A percentile compares a stretch with the other conserved stretches of the same genome.
Conservation (phyloP, 1,140 invertebrate genomes). For the Globodera rostochiensis region DNA sequence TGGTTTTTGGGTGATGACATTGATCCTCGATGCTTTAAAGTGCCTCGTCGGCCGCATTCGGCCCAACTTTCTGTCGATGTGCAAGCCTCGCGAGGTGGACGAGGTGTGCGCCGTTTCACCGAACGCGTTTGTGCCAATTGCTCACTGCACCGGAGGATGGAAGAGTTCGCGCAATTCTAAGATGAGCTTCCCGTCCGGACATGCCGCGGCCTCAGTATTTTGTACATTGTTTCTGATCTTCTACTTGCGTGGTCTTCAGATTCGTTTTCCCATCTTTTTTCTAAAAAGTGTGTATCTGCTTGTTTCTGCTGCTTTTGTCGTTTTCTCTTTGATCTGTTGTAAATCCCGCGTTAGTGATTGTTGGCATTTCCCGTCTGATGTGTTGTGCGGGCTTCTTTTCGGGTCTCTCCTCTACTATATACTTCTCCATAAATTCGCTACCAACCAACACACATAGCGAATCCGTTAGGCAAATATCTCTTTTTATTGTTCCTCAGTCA, state of each 20-base stretch:
- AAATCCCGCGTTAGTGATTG: slow-evolving; percentile 32
- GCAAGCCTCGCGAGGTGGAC: slow-evolving; percentile 12
- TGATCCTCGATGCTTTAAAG: slow-evolving; percentile 31
- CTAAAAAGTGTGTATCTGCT: slow-evolving; percentile 26
- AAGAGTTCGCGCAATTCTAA: slow-evolving; percentile 37
- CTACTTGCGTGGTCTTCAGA: slow-evolving; percentile 30
- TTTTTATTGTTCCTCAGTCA: not conserved
- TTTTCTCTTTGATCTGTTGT: slow-evolving; percentile 35
- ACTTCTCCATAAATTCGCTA: slow-evolving; percentile 23
- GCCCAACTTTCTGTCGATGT: slow-evolving; percentile 44
- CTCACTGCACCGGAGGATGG: slow-evolving; percentile 31
- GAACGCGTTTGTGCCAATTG: slow-evolving; percentile 17
- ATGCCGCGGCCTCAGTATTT: slow-evolving; percentile 39
- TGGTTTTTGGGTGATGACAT: slow-evolving; percentile 37
- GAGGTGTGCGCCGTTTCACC: slow-evolving; percentile 21
- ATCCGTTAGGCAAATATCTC: not conserved
- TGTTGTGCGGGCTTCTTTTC: slow-evolving; percentile 32
- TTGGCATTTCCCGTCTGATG: slow-evolving; percentile 39
- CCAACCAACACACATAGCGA: not conserved
- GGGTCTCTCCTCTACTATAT: slow-evolving; percentile 30
- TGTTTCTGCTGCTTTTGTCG: slow-evolving; percentile 17
- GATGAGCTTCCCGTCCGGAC: slow-evolving; percentile 42
- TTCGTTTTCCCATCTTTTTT: not conserved
- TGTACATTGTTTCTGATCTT: slow-evolving; percentile 29
- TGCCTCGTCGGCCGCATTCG: slow-evolving; percentile 36